Percentiles rank a stretch among this genome's conserved stretches.
Evolutionary conservation across 2,888 invertebrate genomes (phyloP).

Genomic region (Trichogramma evanescens): DNA sequence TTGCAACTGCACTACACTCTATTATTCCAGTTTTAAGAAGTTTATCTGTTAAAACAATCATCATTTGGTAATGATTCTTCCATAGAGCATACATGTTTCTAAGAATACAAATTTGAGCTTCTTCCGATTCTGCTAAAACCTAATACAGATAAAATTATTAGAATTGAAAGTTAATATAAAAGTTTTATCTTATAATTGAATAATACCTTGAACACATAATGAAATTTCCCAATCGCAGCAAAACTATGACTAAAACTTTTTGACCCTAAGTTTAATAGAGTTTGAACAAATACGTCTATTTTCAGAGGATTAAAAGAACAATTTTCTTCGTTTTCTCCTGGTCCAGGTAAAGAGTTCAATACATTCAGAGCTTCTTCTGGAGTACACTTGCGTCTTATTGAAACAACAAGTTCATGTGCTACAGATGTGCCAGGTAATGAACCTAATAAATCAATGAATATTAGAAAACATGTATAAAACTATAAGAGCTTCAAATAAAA

Average conservation of each 20-base stretch:
- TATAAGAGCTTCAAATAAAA: background rate
- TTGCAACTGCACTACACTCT: constrained; percentile 93
- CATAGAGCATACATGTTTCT: constrained; percentile 92
- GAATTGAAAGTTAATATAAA: background rate
- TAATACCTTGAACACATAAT: constrained; percentile 76
- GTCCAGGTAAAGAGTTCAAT: constrained; percentile 79
- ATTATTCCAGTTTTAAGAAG: constrained; percentile 95
- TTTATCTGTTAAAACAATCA: constrained; percentile 92
- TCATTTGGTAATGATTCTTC: constrained; percentile 94
- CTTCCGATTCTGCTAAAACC: constrained; percentile 87
- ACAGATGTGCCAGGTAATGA: constrained; percentile 71
- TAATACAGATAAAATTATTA: constrained; percentile 37
- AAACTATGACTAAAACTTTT: constrained; percentile 98
- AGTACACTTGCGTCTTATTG: constrained; percentile 83
- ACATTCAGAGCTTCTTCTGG: constrained; percentile 84
- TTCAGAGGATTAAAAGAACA: constrained; percentile 83
- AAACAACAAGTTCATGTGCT: constrained; percentile 79
- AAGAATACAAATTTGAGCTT: constrained; percentile 89
- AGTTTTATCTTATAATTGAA: background rate
- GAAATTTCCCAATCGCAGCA: constrained; percentile 96
- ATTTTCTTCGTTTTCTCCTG: constrained; percentile 64
- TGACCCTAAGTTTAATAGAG: constrained; percentile 83
- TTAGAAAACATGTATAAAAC: background rate
- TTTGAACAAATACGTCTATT: constrained; percentile 96
- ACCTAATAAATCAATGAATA: constrained; percentile 49